These are phyloP conservation scores for Tenualosa thibaudeaui DNA, from an alignment of 2,797 vertebrate species.

Conservation along the genomic window DNA sequence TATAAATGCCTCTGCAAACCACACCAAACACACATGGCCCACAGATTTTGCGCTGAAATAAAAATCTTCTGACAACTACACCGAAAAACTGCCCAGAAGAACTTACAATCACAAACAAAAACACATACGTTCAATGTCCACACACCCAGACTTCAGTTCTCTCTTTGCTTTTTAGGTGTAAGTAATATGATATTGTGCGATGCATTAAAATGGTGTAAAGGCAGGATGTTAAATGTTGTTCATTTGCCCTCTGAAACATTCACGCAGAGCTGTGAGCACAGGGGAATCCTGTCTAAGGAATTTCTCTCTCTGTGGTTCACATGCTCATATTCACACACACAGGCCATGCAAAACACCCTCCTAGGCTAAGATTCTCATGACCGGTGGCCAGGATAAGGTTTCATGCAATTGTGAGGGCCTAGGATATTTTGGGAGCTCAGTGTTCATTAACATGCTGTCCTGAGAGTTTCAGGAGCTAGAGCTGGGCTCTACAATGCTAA, in stretches of 20 bases:
- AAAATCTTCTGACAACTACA: background rate
- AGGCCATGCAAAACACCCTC: slow-evolving; percentile 21
- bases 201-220: background rate
- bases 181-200: background rate
- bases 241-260: background rate
- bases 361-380: slow-evolving; percentile 20
- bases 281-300: background rate
- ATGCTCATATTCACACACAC: background rate
- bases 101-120: background rate
- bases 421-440: slow-evolving; percentile 55
- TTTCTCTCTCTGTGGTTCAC: background rate
- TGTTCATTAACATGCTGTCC: slow-evolving; percentile 60
- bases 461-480: slow-evolving; percentile 45
- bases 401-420: slow-evolving; percentile 46
- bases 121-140: too few species aligned
- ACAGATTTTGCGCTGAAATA: background rate
- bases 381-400: slow-evolving; percentile 36
- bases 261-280: background rate
- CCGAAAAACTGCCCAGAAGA: background rate
- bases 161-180: background rate
- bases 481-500: too few species aligned
- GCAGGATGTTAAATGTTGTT: background rate
- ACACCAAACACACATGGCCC: background rate
- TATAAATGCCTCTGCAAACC: slow-evolving; percentile 6
- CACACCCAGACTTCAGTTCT: background rate